phyloP scores from a whole-genome alignment of 2,797 vertebrate species.

The Podargus strigoides region DNA sequence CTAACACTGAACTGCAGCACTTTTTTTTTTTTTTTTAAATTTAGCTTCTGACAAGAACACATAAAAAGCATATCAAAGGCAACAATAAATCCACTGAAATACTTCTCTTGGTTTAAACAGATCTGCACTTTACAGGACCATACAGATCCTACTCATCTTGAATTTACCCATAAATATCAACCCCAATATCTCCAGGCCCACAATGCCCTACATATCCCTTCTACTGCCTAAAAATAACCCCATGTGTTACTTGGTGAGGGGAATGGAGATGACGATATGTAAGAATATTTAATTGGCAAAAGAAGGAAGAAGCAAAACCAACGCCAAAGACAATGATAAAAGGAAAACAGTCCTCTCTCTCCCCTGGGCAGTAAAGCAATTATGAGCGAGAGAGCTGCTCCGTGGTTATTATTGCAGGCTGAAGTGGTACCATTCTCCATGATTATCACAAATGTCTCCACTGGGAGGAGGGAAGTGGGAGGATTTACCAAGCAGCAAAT shows the following conservation, averaged over 20 bases:
- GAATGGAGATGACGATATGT: neutral
- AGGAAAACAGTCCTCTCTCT: neutral
- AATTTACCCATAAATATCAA: neutral
- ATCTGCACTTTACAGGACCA: neutral
- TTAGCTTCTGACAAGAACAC: conserved; percentile 44
- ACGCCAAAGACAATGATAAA: neutral
- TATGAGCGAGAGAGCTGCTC: neutral
- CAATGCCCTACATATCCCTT: neutral
- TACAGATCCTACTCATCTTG: neutral
- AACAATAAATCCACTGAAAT: conserved; percentile 39
- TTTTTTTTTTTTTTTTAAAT: conserved; percentile 5
- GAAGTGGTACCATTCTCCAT: neutral
- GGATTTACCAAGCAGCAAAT: conserved; percentile 43
- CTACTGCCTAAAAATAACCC: neutral
- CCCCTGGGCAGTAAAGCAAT: conserved; percentile 28
- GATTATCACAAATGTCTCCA: conserved; percentile 33
- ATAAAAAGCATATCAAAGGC: conserved; percentile 32
- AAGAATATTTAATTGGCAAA: neutral
- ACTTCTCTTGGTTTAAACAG: neutral
- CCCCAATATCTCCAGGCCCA: neutral
- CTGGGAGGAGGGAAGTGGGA: conserved; percentile 39
- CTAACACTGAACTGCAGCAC: conserved; percentile 29
- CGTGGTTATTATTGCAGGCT: neutral
- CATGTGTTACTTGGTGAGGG: neutral
- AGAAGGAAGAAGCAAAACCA: neutral